A percentile compares a stretch with the other conserved stretches of the same genome.
Evolutionary conservation across 2,888 invertebrate species (phyloP).

Genomic region (Caenorhabditis sp.): DNA sequence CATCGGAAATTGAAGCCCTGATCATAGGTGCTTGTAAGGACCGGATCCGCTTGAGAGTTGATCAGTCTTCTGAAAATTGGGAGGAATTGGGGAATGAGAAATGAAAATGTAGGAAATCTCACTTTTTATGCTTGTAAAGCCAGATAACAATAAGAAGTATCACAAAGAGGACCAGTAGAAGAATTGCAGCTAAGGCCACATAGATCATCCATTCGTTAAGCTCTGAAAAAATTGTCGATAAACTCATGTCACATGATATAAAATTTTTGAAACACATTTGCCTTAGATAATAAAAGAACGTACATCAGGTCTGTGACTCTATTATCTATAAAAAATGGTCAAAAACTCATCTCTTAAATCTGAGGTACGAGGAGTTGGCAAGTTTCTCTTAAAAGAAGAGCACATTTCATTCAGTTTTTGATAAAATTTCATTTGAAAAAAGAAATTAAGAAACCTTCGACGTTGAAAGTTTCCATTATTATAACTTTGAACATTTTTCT

Average conservation of each 20-base stretch:
- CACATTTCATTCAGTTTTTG: too few relatives aligned
- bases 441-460: too few relatives aligned
- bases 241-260: neutral
- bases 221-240: conserved; percentile 14
- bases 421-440: too few relatives aligned
- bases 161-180: neutral
- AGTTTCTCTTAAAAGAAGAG: too few relatives aligned
- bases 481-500: too few relatives aligned
- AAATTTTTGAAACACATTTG: neutral
- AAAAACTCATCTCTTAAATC: neutral
- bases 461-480: too few relatives aligned
- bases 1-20: conserved; percentile 8
- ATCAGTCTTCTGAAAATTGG: conserved; percentile 33
- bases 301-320: too few relatives aligned
- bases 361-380: too few relatives aligned
- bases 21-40: conserved; percentile 12
- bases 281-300: too few relatives aligned
- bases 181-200: conserved; percentile 5
- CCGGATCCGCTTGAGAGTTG: conserved; percentile 11
- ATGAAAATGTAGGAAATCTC: too few relatives aligned
- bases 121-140: conserved; percentile 36
- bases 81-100: too few relatives aligned
- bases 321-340: too few relatives aligned
- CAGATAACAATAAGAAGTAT: conserved; percentile 11
- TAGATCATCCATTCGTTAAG: conserved; percentile 12